These are phyloP conservation scores for Marcusenius ussheri DNA, from an alignment of 2,113 vertebrate species.

Conservation along the genomic window DNA sequence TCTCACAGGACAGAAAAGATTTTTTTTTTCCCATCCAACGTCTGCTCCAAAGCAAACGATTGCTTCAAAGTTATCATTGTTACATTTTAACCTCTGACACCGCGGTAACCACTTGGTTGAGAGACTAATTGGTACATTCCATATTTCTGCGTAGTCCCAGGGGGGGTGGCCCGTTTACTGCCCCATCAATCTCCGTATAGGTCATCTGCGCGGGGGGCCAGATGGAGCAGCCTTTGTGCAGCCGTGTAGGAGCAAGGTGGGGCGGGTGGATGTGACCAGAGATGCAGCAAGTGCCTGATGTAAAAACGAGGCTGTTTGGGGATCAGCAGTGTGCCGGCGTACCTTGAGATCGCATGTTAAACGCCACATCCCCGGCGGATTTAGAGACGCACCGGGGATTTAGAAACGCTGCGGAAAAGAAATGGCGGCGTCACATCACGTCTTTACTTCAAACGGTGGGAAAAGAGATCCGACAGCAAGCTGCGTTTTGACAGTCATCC, in stretches of 20 bases:
- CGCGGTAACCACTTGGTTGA: conserved; percentile 50
- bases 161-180: conserved; percentile 46
- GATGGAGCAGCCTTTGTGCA: not conserved
- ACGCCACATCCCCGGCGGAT: not conserved
- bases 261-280: not conserved
- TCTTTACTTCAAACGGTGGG: conserved; percentile 69
- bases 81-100: conserved; percentile 70
- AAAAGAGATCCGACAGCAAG: conserved; percentile 56
- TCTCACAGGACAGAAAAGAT: conserved; percentile 7
- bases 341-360: not conserved
- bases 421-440: conserved; percentile 55
- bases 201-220: conserved; percentile 31
- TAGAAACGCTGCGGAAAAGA: conserved; percentile 37
- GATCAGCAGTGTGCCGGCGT: not conserved
- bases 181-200: conserved; percentile 55
- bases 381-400: conserved; percentile 21
- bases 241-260: not conserved
- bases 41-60: conserved; percentile 44
- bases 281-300: not conserved
- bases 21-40: conserved; percentile 25
- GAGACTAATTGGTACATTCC: conserved; percentile 74
- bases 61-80: conserved; percentile 63
- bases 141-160: conserved; percentile 65
- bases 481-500: conserved; percentile 57
- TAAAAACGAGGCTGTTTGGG: not conserved